phyloP scores from a whole-genome alignment of 1,140 invertebrate species.

The Agrilus planipennis region DNA sequence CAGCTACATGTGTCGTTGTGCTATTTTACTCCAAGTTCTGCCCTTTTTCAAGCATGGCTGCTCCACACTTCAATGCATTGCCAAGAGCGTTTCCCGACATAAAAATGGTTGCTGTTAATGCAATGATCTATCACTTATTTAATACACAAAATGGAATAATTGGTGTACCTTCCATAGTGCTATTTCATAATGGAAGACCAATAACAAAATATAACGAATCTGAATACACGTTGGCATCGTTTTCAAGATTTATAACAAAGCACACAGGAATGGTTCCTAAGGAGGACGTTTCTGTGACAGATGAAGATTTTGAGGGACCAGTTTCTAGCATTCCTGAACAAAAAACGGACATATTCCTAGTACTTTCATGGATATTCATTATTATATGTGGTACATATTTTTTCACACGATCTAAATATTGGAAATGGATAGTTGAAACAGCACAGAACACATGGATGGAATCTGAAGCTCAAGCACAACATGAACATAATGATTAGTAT shows the following conservation, averaged over 20 bases:
- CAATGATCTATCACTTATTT: conserved; percentile 69
- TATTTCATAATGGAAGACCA: conserved; percentile 86
- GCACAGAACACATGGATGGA: conserved; percentile 82
- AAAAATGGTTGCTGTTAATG: conserved; percentile 82
- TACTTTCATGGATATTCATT: conserved; percentile 79
- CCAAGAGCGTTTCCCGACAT: conserved; percentile 73
- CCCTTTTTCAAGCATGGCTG: conserved; percentile 78
- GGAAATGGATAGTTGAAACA: conserved; percentile 69
- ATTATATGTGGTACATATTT: conserved; percentile 62
- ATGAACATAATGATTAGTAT: conserved; percentile 50
- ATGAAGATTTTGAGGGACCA: conserved; percentile 67
- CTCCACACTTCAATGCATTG: conserved; percentile 82
- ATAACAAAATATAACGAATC: conserved; percentile 79
- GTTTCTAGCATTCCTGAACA: conserved; percentile 57
- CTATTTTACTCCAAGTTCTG: conserved; percentile 86
- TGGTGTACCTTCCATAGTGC: conserved; percentile 82
- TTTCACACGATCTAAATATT: conserved; percentile 65
- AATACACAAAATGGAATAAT: conserved; percentile 90
- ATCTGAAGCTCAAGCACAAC: conserved; percentile 79
- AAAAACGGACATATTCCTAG: conserved; percentile 70
- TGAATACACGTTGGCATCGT: conserved; percentile 64
- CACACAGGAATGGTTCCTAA: conserved; percentile 60
- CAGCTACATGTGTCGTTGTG: conserved; percentile 64
- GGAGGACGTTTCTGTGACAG: conserved; percentile 54
- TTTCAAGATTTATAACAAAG: conserved; percentile 69